Evolutionary conservation across 2,888 invertebrate genomes (phyloP).

Genomic region (Marronus borbonicus): DNA sequence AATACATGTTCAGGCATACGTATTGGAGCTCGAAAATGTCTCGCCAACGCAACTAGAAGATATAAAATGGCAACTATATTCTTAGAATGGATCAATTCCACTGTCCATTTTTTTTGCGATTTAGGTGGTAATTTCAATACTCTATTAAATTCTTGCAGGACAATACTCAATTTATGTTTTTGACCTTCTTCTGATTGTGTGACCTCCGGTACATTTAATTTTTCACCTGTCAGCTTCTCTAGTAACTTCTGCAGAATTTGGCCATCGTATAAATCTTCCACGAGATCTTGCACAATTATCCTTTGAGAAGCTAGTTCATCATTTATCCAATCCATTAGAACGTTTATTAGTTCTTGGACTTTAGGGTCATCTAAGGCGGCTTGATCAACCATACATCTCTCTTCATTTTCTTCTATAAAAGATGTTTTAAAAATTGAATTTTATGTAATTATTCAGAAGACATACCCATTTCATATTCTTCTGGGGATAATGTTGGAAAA

Average conservation of each 20-base stretch:
- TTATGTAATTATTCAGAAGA: background rate
- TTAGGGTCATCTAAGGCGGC: conserved; percentile 90
- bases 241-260: conserved; percentile 84
- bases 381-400: conserved; percentile 95
- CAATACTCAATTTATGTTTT: conserved; percentile 92
- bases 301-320: conserved; percentile 96
- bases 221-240: conserved; percentile 89
- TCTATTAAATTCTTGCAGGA: conserved; percentile 90
- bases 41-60: conserved; percentile 90
- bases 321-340: conserved; percentile 98
- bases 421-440: background rate
- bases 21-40: conserved; percentile 96
- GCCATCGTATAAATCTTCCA: conserved; percentile 98
- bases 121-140: conserved; percentile 82
- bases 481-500: conserved; percentile 90
- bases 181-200: conserved; percentile 99
- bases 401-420: conserved; percentile 92
- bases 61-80: conserved; percentile 97
- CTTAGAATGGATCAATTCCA: conserved; percentile 96
- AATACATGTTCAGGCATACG: conserved; percentile 97
- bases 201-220: conserved; percentile 97
- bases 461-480: conserved; percentile 92
- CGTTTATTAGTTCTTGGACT: conserved; percentile 86
- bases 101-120: conserved; percentile 94
- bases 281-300: conserved; percentile 96